Base-by-base conservation (phyloP, 2,113 vertebrate species). In the Pseudopodoces humilis region DNA sequence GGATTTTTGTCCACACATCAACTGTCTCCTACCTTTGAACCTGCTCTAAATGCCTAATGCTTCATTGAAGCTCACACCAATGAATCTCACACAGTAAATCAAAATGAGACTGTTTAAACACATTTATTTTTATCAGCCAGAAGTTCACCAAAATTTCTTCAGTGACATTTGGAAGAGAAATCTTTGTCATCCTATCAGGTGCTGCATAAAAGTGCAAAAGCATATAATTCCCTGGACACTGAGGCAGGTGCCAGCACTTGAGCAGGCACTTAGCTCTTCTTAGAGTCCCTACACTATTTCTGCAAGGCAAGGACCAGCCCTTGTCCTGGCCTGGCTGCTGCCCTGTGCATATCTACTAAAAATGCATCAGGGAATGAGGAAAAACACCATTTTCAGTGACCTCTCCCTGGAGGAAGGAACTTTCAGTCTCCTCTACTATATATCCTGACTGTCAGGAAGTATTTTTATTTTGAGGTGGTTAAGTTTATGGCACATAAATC, bases 81-180 rank as follows among this genome's bases (percentile, higher is more conserved):
- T 15, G 21, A 55, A 37, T 6, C 60, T 82, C 65, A 74, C 39
- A 15, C 6, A 70, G 31, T 67, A 78, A 89, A 91, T 74, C 55
- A 80, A 72, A 89, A 62, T 28, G 7, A 84, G 24, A 47, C 65
- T 24, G 2, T 82, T 87, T 65, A 78, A 70, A 71, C 6, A 44
- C 7, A 44, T 47, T 14, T 59, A 6, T 30, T 90, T 86, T 67
- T 62, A 81, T 53, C 43, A 81, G 10, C 6, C 39, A 74, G 46
- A 69, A 59, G 28, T 58, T 74, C 50, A 83, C 60, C 47, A 88
- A 89, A 52, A 58, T n/a, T 77, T 91, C 50, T 77, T 46, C 60
- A 22, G 64, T 31, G 15, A 78, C 47, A 72, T 77, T 89, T 64
- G 58, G 25, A 77, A 62, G 35, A 28, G 20, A 55, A n/a, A 62